These are phyloP conservation scores for Esox masquinongy DNA, from an alignment of 2,797 vertebrate species.

Conservation along the genomic window DNA sequence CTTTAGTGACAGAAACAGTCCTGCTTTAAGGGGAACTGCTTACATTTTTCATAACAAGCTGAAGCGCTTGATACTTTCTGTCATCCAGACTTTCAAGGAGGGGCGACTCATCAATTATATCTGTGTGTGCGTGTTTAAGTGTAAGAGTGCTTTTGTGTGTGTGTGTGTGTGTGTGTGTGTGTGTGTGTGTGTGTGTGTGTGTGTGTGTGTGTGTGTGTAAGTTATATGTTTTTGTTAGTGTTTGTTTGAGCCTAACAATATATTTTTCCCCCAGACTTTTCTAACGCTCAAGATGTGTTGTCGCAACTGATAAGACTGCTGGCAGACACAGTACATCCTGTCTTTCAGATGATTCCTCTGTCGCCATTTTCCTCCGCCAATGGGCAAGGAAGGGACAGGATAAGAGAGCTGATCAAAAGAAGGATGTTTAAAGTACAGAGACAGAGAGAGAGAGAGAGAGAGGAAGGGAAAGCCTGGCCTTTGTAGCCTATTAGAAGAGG, in stretches of 20 bases:
- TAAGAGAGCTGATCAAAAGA: slow-evolving; percentile 75
- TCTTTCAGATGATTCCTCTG: slow-evolving; percentile 50
- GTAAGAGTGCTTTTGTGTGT: neutral
- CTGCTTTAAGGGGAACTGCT: neutral
- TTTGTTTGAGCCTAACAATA: slow-evolving; percentile 23
- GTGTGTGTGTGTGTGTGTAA: neutral
- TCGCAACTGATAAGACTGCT: slow-evolving; percentile 29
- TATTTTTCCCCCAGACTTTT: slow-evolving; percentile 36
- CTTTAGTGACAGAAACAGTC: too few relatives aligned
- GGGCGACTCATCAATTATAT: neutral
- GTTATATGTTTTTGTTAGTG: neutral
- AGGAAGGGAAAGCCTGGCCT: slow-evolving; percentile 57
- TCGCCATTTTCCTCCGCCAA: slow-evolving; percentile 53
- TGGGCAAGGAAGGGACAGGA: slow-evolving; percentile 54
- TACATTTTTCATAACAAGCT: neutral
- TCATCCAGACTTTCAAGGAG: neutral
- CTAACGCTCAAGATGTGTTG: slow-evolving; percentile 50
- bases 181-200: slow-evolving; percentile 10
- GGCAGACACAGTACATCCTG: slow-evolving; percentile 50
- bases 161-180: too few relatives aligned
- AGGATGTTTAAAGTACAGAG: slow-evolving; percentile 70
- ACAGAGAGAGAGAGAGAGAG: neutral
- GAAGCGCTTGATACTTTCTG: neutral
- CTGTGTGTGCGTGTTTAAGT: neutral
- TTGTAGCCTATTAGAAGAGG: slow-evolving; percentile 63